These are phyloP conservation scores for Pogonomyrmex californicus DNA, from an alignment of 1,140 invertebrate genomes.

Conservation along the genomic window DNA sequence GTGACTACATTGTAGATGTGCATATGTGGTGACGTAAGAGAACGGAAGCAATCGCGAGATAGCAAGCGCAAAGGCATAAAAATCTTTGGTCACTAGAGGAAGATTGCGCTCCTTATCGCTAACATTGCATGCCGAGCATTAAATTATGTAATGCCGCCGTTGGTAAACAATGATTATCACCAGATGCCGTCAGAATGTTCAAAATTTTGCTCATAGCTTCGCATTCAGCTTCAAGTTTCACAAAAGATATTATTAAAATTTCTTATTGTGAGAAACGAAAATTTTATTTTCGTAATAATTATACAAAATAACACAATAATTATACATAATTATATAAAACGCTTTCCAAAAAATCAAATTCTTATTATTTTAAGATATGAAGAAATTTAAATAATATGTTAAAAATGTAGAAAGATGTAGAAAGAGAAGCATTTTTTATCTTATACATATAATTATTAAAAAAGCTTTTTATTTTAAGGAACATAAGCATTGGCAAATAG, in stretches of 20 bases:
- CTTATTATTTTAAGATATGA: not conserved
- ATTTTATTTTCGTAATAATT: not conserved
- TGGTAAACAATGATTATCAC: slow-evolving; percentile 65
- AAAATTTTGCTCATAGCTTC: not conserved
- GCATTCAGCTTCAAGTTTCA: not conserved
- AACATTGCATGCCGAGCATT: slow-evolving; percentile 72
- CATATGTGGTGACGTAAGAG: slow-evolving; percentile 67
- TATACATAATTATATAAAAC: not conserved
- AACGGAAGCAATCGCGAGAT: slow-evolving; percentile 72
- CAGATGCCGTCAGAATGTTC: slow-evolving; percentile 23
- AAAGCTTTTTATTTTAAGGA: not conserved
- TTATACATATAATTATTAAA: not conserved
- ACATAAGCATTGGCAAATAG: not conserved
- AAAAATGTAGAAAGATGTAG: not conserved
- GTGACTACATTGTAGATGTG: not conserved
- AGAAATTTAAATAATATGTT: not conserved
- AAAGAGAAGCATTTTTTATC: not conserved
- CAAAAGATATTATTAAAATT: not conserved
- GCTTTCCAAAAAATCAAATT: not conserved
- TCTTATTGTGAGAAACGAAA: not conserved
- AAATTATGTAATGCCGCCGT: slow-evolving; percentile 73
- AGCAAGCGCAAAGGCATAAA: slow-evolving; percentile 35
- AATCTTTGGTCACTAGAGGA: slow-evolving; percentile 58
- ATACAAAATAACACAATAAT: not conserved
- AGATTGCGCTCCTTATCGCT: slow-evolving; percentile 69